Conservation (phyloP, 1,140 invertebrate species). For the Trichonephila inaurata region DNA sequence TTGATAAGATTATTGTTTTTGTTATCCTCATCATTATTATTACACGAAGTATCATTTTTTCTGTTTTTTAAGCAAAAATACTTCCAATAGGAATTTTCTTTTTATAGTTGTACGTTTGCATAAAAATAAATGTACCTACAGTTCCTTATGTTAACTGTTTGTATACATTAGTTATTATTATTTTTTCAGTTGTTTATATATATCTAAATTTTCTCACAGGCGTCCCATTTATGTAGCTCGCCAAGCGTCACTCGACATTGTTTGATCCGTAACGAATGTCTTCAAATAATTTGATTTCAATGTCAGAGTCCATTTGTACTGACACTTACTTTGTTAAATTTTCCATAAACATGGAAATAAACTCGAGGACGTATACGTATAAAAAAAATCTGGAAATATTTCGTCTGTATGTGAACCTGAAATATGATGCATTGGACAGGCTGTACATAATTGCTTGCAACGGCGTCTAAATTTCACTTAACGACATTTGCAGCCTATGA, state of each 20-base stretch:
- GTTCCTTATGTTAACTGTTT: too few species aligned
- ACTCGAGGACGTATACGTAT: not conserved
- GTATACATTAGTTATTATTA: too few species aligned
- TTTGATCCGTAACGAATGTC: conserved; percentile 24
- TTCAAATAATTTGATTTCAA: not conserved
- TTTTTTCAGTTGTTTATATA: too few species aligned
- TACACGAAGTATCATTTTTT: too few species aligned
- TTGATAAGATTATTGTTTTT: too few species aligned
- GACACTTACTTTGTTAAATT: conserved; percentile 56
- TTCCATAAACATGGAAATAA: conserved; percentile 46
- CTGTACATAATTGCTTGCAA: conserved; percentile 26
- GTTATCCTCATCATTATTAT: too few species aligned
- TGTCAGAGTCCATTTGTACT: conserved; percentile 21
- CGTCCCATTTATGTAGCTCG: not conserved
- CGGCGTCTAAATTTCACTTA: conserved; percentile 58
- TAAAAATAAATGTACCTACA: too few species aligned
- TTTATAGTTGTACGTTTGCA: too few species aligned
- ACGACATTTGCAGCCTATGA: conserved; percentile 40
- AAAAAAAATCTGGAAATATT: not conserved
- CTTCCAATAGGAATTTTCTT: too few species aligned
- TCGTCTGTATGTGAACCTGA: not conserved
- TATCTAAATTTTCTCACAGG: not conserved
- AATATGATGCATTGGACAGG: not conserved
- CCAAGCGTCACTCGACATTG: not conserved
- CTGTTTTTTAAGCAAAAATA: too few species aligned